Percentiles rank a stretch among this genome's conserved stretches.
Evolutionary conservation across 2,888 invertebrate species (phyloP).

Genomic region (Meteorus colon): DNA sequence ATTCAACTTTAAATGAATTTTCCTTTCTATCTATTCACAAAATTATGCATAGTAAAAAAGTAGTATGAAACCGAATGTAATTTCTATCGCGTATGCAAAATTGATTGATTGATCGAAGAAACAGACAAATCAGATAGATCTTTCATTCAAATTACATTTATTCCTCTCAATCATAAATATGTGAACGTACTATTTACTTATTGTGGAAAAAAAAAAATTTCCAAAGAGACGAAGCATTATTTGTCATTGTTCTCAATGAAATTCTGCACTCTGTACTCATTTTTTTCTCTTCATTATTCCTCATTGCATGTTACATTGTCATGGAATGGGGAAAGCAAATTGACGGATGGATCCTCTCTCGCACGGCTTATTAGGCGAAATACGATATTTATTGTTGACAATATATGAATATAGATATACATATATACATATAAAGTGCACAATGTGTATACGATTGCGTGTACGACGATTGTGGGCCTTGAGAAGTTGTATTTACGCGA

Average conservation of each 20-base stretch:
- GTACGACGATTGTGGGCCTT: constrained; percentile 36
- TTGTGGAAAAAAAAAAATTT: neutral
- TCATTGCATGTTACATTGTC: constrained; percentile 1
- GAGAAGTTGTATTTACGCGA: constrained; percentile 31
- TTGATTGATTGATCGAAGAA: too few relatives aligned
- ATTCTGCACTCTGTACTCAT: neutral
- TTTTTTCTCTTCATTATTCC: neutral
- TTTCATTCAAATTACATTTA: neutral
- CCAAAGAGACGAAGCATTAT: neutral
- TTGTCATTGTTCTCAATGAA: neutral
- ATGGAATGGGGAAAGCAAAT: constrained; percentile 24
- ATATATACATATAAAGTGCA: neutral
- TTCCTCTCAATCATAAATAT: neutral
- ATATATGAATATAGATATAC: neutral
- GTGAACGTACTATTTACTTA: neutral
- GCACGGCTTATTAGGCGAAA: constrained; percentile 36
- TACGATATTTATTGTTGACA: constrained; percentile 41
- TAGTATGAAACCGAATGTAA: too few relatives aligned
- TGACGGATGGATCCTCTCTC: constrained; percentile 26
- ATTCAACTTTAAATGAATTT: neutral
- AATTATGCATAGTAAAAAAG: too few relatives aligned
- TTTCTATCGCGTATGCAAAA: too few relatives aligned
- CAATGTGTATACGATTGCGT: constrained; percentile 29
- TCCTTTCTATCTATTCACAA: neutral
- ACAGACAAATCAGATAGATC: too few relatives aligned